Base-by-base conservation (phyloP, 1,140 invertebrate species). In the Campoletis sonorensis region DNA sequence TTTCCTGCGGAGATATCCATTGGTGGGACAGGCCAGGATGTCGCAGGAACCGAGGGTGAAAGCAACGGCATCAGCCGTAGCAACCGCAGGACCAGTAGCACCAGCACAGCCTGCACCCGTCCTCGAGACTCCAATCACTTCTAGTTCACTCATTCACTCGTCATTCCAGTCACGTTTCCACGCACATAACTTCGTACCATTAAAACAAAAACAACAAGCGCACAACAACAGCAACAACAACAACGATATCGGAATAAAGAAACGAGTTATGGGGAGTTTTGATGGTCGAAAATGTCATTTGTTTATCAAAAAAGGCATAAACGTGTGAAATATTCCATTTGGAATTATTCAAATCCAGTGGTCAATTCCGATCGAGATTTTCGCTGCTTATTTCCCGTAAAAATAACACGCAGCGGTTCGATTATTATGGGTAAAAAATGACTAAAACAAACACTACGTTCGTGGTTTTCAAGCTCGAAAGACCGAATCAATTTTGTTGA, bases 41-140 rank as follows among this genome's bases (percentile, higher is more conserved):
- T 84, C 86, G 86, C 83, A 85, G 85, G 85, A 84, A 86, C 84
- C 85, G 83, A 85, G 68, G 82, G 86, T 83, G 85, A 79, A 85
- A 79, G 58, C 81, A 80, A 85, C 81, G 64, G 80, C 82, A 84
- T 67, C 49, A 75, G 72, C 72, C 71, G 64, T 75, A 76, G 67
- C 71, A 76, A 64, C 72, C 79, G 79, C 79, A 68, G 71, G 79
- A 80, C 70, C 61, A 64, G 81, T 76, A 71, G 78, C 81, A 83
- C 81, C 49, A 76, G 76, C 83, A 82, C 84, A 84, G 81, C 78
- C 81, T 85, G 80, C 79, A 26, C 80, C 79, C 73, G 72, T 75
- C 72, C 72, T 72, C 45, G 72, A 75, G 72, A 75, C 72, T 75
- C 49, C 72, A 26, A 33, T 75, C 45, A 30, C 72, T 58, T 75